Evolutionary conservation across 1,140 invertebrate genomes (phyloP).

Genomic region (Drosophila oshimai): DNA sequence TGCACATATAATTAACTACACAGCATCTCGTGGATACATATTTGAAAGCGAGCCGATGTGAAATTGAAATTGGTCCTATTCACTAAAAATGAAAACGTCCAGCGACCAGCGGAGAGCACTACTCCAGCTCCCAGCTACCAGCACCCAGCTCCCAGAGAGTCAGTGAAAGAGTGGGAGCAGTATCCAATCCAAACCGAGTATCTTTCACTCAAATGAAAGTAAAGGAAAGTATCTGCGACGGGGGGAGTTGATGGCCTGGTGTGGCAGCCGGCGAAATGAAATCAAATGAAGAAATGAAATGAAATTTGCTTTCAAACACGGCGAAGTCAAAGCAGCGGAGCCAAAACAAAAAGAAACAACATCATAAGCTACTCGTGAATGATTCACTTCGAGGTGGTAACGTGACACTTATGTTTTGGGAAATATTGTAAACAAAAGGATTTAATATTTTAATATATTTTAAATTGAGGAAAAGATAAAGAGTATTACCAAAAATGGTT

Average conservation of each 20-base stretch:
- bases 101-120: conserved; percentile 22
- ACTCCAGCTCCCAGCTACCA: background rate
- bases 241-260: conserved; percentile 16
- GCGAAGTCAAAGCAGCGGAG: conserved; percentile 31
- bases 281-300: conserved; percentile 81
- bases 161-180: background rate
- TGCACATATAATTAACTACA: conserved; percentile 60
- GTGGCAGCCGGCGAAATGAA: conserved; percentile 50
- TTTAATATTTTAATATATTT: too few species aligned
- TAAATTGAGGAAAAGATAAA: too few species aligned
- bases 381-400: conserved; percentile 3
- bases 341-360: conserved; percentile 38
- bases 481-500: too few species aligned
- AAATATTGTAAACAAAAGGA: too few species aligned
- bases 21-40: conserved; percentile 50
- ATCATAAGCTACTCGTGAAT: background rate
- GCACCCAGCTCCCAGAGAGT: conserved; percentile 7
- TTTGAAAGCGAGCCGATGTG: conserved; percentile 64
- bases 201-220: conserved; percentile 80
- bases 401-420: too few species aligned
- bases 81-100: conserved; percentile 58
- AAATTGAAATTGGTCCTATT: conserved; percentile 79
- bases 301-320: conserved; percentile 76
- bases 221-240: conserved; percentile 66
- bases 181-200: conserved; percentile 32